Evolutionary conservation across 2,113 vertebrate genomes (phyloP), one percentile per base, ranked within the genome.

Genomic region (Mustela lutreola): DNA sequence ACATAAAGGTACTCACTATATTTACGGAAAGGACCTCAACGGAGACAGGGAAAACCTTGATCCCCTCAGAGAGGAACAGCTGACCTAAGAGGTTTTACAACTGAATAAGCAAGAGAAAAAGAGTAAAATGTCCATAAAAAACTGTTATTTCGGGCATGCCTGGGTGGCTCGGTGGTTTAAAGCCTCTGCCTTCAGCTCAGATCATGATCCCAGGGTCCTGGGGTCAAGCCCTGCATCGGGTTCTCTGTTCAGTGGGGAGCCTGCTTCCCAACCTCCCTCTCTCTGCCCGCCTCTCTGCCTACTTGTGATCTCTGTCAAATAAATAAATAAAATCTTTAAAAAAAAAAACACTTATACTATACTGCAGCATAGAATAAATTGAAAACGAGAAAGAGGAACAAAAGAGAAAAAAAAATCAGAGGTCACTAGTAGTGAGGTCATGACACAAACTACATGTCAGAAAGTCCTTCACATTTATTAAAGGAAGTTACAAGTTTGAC

Each of bases 11-110:
- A 94, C 18, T 92, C 85, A 94, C 15, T 91, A 87, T 70, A 93
- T 89, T 92, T 94, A 89, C 5, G 0, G 31, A 83, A 92, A 96
- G 45, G 18, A 95, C 26, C 21, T 93, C 31, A 93, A 95, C 50
- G 50, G 65, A 10, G 45, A 22, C 16, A 93, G 11, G 33, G n/a
- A 89, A 95, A 97, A 84, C n/a, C 39, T 24, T 90, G 18, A 92
- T 53, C 81, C 56, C 62, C 62, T 92, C 70, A 85, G 78, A 75
- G 65, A 95, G 67, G 78, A 91, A 16, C 42, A 91, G 45, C 42
- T 82, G 16, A 88, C 45, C 75, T 88, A 26, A 95, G 82, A 86
- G 24, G 42, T 95, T 95, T 95, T 80, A 94, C 50, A 91, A 97
- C 16, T 71, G 33, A 91, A 70, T 56, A 88, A 87, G 28, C 22